Conservation (phyloP, 2,113 vertebrate species). For the Bothrops jararaca region DNA sequence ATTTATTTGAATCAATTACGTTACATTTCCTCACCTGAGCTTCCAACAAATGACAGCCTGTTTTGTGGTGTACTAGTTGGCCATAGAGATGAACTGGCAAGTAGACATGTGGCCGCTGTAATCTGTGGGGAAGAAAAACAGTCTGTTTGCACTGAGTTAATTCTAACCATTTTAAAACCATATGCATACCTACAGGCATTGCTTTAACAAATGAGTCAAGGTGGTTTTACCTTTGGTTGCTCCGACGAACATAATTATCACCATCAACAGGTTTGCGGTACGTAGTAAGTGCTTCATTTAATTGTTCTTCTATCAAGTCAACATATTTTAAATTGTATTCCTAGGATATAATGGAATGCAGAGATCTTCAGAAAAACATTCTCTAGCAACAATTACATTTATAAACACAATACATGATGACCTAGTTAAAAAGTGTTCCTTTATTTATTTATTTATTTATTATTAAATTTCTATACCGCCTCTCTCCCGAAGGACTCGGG, state of each 20-base stretch:
- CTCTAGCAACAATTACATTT: neutral
- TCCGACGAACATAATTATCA: constrained; percentile 96
- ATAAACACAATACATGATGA: neutral
- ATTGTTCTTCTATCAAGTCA: constrained; percentile 94
- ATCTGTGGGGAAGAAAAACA: constrained; percentile 72
- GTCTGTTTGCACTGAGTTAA: constrained; percentile 3
- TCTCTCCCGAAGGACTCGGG: too few species aligned
- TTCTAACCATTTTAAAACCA: constrained; percentile 11
- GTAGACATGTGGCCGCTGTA: constrained; percentile 95
- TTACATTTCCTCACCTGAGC: constrained; percentile 78
- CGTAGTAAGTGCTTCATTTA: constrained; percentile 96
- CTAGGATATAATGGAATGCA: constrained; percentile 57
- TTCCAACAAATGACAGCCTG: constrained; percentile 94
- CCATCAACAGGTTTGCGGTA: constrained; percentile 97
- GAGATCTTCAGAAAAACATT: neutral
- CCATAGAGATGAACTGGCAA: constrained; percentile 95
- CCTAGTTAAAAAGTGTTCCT: neutral
- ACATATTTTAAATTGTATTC: constrained; percentile 98
- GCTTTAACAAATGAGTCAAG: neutral
- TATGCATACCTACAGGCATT: neutral
- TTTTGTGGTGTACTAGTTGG: constrained; percentile 97
- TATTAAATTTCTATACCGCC: too few species aligned
- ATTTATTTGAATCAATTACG: neutral
- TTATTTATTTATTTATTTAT: too few species aligned
- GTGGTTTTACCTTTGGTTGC: constrained; percentile 89